Evolutionary conservation across 2,888 invertebrate species (phyloP).

Genomic region (Abscondita cerata): DNA sequence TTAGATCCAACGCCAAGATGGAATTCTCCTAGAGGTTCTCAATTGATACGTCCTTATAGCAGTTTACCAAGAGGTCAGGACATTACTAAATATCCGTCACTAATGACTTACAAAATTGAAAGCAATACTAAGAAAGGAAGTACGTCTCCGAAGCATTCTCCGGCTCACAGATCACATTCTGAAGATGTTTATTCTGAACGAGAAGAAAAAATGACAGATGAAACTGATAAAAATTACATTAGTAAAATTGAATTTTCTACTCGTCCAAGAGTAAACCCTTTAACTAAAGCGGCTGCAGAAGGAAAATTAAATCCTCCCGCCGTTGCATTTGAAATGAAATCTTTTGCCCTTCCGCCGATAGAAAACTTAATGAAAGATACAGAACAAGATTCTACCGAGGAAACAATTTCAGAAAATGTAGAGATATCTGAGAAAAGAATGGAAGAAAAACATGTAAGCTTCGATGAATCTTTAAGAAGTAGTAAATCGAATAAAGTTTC

Average conservation of each 20-base stretch:
- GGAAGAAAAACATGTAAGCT: slow-evolving; percentile 40
- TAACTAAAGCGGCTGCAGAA: slow-evolving; percentile 50
- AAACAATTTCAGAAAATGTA: neutral
- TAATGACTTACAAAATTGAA: slow-evolving; percentile 46
- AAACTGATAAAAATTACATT: neutral
- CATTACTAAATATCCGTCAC: slow-evolving; percentile 56
- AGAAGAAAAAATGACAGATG: slow-evolving; percentile 10
- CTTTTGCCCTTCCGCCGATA: slow-evolving; percentile 17
- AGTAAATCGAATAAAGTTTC: neutral
- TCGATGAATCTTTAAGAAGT: slow-evolving; percentile 24
- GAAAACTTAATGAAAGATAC: neutral
- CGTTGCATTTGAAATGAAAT: slow-evolving; percentile 27
- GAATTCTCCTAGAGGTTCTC: slow-evolving; percentile 62
- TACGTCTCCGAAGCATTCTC: slow-evolving; percentile 35
- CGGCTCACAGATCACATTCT: slow-evolving; percentile 51
- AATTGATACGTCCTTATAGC: slow-evolving; percentile 65
- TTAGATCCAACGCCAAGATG: slow-evolving; percentile 64
- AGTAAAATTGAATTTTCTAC: slow-evolving; percentile 25
- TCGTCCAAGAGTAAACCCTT: slow-evolving; percentile 50
- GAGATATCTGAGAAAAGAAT: slow-evolving; percentile 9
- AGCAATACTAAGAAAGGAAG: slow-evolving; percentile 26
- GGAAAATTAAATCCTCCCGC: slow-evolving; percentile 28
- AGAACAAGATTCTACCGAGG: neutral
- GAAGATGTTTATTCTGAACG: slow-evolving; percentile 53
- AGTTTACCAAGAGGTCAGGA: slow-evolving; percentile 67